Evolutionary conservation across 2,113 vertebrate genomes (phyloP).

Genomic region (Trachemys scripta): DNA sequence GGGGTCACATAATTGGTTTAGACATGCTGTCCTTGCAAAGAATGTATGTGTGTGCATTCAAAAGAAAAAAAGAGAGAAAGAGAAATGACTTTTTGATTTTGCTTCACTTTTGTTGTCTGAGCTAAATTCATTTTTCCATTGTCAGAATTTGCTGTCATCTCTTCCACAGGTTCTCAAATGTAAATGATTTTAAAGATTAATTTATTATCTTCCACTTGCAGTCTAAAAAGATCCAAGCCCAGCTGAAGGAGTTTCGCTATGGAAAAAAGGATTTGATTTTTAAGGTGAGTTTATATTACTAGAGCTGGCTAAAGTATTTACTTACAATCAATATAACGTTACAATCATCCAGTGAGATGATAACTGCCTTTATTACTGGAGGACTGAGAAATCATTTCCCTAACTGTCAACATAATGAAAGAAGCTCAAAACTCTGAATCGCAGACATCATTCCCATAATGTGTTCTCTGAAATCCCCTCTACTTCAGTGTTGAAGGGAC

Average conservation of each 20-base stretch:
- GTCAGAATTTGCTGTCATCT: not conserved
- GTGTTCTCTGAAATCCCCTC: not conserved
- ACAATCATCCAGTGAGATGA: not conserved
- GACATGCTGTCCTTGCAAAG: not conserved
- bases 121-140: not conserved
- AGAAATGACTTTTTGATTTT: not conserved
- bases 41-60: not conserved
- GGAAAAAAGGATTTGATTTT: constrained; percentile 99
- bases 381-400: not conserved
- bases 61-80: not conserved
- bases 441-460: not conserved
- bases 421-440: not conserved
- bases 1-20: not conserved
- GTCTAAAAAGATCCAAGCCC: constrained; percentile 99
- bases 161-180: constrained; percentile 47
- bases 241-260: constrained; percentile 97
- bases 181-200: constrained; percentile 78
- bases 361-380: constrained; percentile 1
- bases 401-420: not conserved
- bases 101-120: not conserved
- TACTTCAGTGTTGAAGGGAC: rapidly evolving
- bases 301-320: not conserved
- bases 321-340: not conserved
- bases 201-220: constrained; percentile 85
- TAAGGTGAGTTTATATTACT: constrained; percentile 88